A percentile compares a stretch with the other conserved stretches of the same genome.
Evolutionary conservation across 2,888 invertebrate species (phyloP).

Genomic region (Diachrysia chrysitis): DNA sequence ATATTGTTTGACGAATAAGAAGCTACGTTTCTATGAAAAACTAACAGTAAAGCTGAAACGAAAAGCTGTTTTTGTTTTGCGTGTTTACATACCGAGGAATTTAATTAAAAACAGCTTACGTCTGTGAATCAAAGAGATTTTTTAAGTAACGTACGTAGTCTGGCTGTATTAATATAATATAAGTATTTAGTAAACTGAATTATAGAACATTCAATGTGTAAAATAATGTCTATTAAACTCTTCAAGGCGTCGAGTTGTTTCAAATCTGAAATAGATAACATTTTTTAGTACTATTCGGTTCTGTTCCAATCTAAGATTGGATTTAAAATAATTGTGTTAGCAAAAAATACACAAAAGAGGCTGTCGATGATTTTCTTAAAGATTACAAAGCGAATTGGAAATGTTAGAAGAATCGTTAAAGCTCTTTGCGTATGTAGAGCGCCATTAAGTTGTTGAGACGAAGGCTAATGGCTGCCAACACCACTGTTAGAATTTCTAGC

Average conservation of each 20-base stretch:
- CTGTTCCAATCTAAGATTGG: no score
- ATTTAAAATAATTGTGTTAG: background rate
- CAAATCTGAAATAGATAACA: conserved; percentile 12
- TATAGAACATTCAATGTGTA: conserved; percentile 14
- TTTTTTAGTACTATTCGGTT: background rate
- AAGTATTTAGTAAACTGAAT: conserved; percentile 25
- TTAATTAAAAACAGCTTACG: conserved; percentile 44
- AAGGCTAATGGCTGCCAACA: conserved; percentile 77
- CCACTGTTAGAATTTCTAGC: conserved; percentile 63
- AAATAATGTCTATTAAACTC: conserved; percentile 16
- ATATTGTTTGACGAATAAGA: background rate
- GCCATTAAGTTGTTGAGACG: conserved; percentile 86
- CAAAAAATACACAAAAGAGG: conserved; percentile 11
- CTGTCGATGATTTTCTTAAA: conserved; percentile 40
- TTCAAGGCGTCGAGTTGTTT: conserved; percentile 29
- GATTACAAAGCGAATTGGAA: conserved; percentile 64
- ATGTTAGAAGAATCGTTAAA: conserved; percentile 63
- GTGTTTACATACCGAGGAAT: conserved; percentile 46
- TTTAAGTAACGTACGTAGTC: conserved; percentile 38
- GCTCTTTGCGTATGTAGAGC: conserved; percentile 63
- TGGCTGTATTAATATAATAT: conserved; percentile 27
- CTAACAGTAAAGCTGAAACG: background rate
- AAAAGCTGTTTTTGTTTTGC: conserved; percentile 27
- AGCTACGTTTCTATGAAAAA: background rate
- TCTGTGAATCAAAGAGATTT: conserved; percentile 35